Base-by-base conservation (phyloP, 2,797 vertebrate genomes). In the Halcyon leucocephala region DNA sequence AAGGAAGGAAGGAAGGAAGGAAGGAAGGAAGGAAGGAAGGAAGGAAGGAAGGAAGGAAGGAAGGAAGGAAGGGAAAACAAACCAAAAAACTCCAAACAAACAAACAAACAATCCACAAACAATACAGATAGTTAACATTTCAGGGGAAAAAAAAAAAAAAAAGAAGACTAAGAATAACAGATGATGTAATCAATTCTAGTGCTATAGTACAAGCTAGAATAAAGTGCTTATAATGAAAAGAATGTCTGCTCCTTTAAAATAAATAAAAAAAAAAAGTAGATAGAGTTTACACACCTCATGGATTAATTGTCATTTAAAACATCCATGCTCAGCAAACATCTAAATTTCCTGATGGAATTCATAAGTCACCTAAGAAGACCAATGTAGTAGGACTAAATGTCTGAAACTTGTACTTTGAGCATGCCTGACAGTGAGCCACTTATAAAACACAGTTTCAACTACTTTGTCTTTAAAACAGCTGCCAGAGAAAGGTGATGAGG, bases 401-500 rank as follows among this genome's bases (percentile, higher is more conserved):
- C 39, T 81, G 35, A 83, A 83, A 58, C 15, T 49, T 57, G 5
- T 44, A 52, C 24, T 57, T 37, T 52, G 35, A 78, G 26, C 5
- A 5, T 31, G 14, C 10, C 57, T 67, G 69, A 51, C 24, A 65
- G 11, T 49, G 42, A 89, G 39, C 11, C 24, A 66, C 26, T 48
- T 66, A 62, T 15, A 85, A 87, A 87, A 77, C 13, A 70, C 39
- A 51, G 14, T 82, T 95, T 72, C 67, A 82, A 70, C 18, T 77
- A 19, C 10, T 88, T 82, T 91, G 35, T 8, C 52, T 88, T 88
- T 87, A 88, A 88, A 88, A 83, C 39, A 66, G 7, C 42, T 86
- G 76, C 71, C 85, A 90, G 44, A 79, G 17, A 91, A 85, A 93
- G 55, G 42, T 93, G 71, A 70, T 58, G 39, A 91, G 10, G 35